Base-by-base conservation (phyloP, 1,140 invertebrate species). In the Diprion similis region DNA sequence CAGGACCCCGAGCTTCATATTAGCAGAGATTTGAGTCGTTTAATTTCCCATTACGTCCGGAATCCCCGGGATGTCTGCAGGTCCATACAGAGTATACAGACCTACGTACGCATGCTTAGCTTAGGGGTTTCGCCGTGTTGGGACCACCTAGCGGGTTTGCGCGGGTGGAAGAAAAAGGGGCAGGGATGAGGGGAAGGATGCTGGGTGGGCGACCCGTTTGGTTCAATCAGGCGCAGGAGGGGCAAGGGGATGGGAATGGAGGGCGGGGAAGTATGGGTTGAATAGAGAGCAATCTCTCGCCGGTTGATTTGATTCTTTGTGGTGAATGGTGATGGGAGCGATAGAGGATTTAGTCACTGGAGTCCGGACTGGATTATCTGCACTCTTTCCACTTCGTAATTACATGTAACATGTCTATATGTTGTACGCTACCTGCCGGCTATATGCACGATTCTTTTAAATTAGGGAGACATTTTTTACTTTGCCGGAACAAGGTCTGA, bases 241-340 rank as follows among this genome's bases (percentile, higher is more conserved):
- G 51, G 3, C 11, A 59, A 13, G 51, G 51, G 51, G n/a, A 59
- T 59, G 51, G 51, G 51, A 8, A 59, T 17, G 11, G 8, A 59
- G 51, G 51, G 51, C 11, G 51, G 51, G 51, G 51, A 59, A 17
- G 51, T 17, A 59, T 59, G 51, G 51, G 51, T 59, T 59, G 51
- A 59, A 59, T 59, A 59, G 51, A 59, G 51, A 59, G 51, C 51
- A 59, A 59, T 59, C 51, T 59, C 51, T 17, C 51, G 51, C 51
- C 51, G 51, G 51, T 59, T 59, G 51, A 59, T 59, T 59, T 59
- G 51, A 59, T 59, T 59, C 51, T 59, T 59, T 59, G 51, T 59
- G 51, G 51, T 59, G 51, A 59, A 59, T 59, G 51, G 51, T 59
- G 51, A 59, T 59, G 51, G 51, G 51, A 59, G 51, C 51, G 51